Evolutionary conservation across 92 coral and sea anemone species (phyloP).

Genomic region (Porites evermanni): DNA sequence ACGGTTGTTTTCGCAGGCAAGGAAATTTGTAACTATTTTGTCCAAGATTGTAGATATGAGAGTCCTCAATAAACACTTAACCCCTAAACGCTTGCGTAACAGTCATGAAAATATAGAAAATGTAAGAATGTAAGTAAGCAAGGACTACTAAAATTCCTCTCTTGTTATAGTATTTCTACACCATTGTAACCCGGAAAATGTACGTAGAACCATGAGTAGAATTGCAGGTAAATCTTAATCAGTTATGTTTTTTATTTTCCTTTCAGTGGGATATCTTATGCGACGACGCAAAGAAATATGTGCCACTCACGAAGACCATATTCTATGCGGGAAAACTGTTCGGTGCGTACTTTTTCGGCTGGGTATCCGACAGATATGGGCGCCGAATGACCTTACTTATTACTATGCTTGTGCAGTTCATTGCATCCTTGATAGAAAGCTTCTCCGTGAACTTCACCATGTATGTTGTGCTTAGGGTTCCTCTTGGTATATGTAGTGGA

Average conservation of each 20-base stretch:
- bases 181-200: too few relatives aligned
- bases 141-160: too few relatives aligned
- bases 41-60: too few relatives aligned
- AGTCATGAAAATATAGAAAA: too few relatives aligned
- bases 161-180: too few relatives aligned
- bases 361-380: constrained; percentile 97
- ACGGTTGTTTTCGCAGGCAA: too few relatives aligned
- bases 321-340: constrained; percentile 96
- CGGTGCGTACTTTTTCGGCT: constrained; percentile 98
- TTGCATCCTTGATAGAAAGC: constrained; percentile 84
- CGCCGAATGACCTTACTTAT: constrained; percentile 84
- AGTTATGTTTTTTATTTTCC: background rate
- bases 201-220: too few relatives aligned
- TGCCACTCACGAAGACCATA: constrained; percentile 96
- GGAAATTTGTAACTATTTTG: too few relatives aligned
- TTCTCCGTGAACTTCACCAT: constrained; percentile 92
- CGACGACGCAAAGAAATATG: constrained; percentile 84
- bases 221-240: too few relatives aligned
- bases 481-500: constrained; percentile 97
- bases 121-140: too few relatives aligned
- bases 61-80: too few relatives aligned
- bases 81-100: too few relatives aligned
- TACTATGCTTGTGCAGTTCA: constrained; percentile 91
- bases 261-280: constrained; percentile 91
- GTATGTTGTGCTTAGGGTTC: constrained; percentile 89